phyloP scores from a whole-genome alignment of 2,888 invertebrate species.

The Phortica magna region DNA sequence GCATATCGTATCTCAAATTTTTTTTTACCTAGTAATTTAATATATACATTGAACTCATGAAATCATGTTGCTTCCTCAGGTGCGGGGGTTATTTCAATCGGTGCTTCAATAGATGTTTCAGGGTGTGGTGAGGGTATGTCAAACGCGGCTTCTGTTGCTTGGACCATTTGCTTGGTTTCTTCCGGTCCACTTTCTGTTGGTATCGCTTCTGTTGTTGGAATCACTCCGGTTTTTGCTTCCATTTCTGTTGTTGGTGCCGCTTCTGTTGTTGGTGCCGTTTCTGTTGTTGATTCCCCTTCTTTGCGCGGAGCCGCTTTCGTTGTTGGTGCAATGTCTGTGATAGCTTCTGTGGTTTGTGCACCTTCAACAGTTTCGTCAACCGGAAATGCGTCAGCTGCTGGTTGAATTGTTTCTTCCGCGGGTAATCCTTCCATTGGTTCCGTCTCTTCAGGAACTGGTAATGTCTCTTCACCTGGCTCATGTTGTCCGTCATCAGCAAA shows the following conservation, averaged over 20 bases:
- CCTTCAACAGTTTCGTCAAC: slow-evolving; percentile 21
- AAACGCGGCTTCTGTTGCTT: background rate
- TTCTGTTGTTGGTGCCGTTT: slow-evolving; percentile 33
- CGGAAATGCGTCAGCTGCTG: slow-evolving; percentile 10
- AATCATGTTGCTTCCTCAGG: background rate
- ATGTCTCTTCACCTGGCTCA: slow-evolving; percentile 8
- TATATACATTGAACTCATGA: no score
- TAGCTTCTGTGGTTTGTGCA: background rate
- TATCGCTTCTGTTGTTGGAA: slow-evolving; percentile 27
- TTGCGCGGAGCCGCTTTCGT: slow-evolving; percentile 17
- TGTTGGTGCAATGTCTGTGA: background rate
- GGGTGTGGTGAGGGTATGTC: background rate
- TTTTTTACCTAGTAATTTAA: no score
- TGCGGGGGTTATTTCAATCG: background rate
- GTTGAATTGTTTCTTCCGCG: slow-evolving; percentile 28
- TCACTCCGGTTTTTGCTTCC: slow-evolving; percentile 22
- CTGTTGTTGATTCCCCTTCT: slow-evolving; percentile 20
- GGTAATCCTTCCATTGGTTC: slow-evolving; percentile 30
- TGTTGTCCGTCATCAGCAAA: background rate
- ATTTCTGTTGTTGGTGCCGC: slow-evolving; percentile 19
- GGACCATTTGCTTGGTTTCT: slow-evolving; percentile 1
- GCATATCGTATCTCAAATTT: no score
- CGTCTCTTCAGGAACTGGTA: slow-evolving; percentile 20
- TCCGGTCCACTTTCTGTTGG: background rate
- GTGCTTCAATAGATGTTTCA: slow-evolving; percentile 7